phyloP scores from a whole-genome alignment of 2,888 invertebrate genomes.

The Apamea anceps region DNA sequence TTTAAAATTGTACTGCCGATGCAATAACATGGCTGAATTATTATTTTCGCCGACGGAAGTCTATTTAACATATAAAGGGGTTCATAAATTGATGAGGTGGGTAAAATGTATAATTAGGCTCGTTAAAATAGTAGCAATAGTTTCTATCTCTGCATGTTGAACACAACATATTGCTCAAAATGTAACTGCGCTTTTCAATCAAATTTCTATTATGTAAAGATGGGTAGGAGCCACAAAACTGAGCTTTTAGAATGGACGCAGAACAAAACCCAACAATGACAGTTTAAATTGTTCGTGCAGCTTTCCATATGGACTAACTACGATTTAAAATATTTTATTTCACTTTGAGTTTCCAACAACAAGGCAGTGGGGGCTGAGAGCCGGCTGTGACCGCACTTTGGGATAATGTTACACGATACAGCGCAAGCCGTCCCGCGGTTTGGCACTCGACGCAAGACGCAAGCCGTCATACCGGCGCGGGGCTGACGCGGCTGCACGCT shows the following conservation, averaged over 20 bases:
- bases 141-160: constrained; percentile 22
- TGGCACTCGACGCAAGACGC: constrained; percentile 71
- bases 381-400: constrained; percentile 73
- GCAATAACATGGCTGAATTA: constrained; percentile 70
- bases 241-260: constrained; percentile 39
- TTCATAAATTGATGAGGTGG: constrained; percentile 69
- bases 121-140: constrained; percentile 27
- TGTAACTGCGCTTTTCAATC: constrained; percentile 34
- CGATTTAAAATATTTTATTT: constrained; percentile 62
- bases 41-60: constrained; percentile 75
- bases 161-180: constrained; percentile 26
- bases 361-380: constrained; percentile 51
- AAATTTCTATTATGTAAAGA: constrained; percentile 55
- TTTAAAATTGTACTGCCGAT: constrained; percentile 71
- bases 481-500: constrained; percentile 38
- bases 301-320: constrained; percentile 58
- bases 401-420: constrained; percentile 76
- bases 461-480: constrained; percentile 55
- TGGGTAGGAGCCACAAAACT: constrained; percentile 38
- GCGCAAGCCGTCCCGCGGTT: constrained; percentile 74
- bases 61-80: constrained; percentile 79
- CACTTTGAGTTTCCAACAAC: constrained; percentile 53
- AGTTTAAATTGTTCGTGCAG: constrained; percentile 62
- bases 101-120: constrained; percentile 73
- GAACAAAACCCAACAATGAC: constrained; percentile 58